phyloP scores from a whole-genome alignment of 2,113 vertebrate species.

The Speoplatyrhinus poulsoni region DNA sequence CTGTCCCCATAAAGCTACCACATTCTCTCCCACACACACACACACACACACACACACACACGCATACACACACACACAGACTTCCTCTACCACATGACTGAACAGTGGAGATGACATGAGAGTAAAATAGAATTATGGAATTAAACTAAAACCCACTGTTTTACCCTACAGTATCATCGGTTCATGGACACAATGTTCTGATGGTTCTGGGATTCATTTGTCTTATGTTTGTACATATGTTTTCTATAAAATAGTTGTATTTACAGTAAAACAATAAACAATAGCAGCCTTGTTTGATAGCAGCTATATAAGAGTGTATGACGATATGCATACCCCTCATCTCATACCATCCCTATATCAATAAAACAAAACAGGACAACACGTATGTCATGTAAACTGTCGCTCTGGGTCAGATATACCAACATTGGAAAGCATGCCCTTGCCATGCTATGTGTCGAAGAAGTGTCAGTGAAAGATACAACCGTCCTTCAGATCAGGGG shows the following conservation, averaged over 20 bases:
- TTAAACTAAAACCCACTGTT: constrained; percentile 30
- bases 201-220: constrained; percentile 23
- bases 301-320: not conserved
- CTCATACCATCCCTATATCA: not conserved
- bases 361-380: not conserved
- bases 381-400: not conserved
- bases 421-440: not conserved
- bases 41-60: constrained; percentile 3
- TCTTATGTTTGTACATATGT: constrained; percentile 20
- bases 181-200: constrained; percentile 13
- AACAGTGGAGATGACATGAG: not conserved
- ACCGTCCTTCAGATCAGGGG: constrained; percentile 2
- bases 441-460: not conserved
- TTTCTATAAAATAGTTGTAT: constrained; percentile 16
- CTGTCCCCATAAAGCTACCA: constrained; percentile 46
- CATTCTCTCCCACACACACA: constrained; percentile 10
- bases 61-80: not conserved
- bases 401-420: not conserved
- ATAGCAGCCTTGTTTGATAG: not conserved
- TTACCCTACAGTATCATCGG: constrained; percentile 23
- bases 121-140: too few relatives aligned
- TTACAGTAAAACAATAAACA: not conserved
- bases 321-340: not conserved
- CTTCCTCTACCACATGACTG: constrained; percentile 2
- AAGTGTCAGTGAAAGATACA: constrained; percentile 8